Percentiles rank a stretch among this genome's conserved stretches.
phyloP scores from a whole-genome alignment of 2,113 vertebrate species.

The Anoplopoma fimbria region DNA sequence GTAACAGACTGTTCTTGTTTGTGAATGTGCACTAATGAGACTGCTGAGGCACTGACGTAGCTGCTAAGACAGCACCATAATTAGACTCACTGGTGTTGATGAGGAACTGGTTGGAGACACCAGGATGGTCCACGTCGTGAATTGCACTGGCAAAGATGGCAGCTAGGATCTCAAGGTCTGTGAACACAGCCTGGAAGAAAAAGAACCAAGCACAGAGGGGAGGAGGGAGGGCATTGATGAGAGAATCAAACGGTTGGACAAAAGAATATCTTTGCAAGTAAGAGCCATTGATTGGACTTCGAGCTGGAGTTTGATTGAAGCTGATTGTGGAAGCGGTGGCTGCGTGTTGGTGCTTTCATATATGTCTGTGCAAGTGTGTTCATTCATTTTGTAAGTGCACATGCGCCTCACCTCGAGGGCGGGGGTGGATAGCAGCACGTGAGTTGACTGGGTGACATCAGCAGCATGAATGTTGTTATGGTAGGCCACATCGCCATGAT shows the following conservation, averaged over 20 bases:
- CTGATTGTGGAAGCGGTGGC: slow-evolving; percentile 49
- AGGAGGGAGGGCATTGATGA: slow-evolving; percentile 29
- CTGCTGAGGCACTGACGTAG: slow-evolving; percentile 43
- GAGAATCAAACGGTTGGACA: slow-evolving; percentile 37
- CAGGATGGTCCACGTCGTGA: slow-evolving; percentile 98
- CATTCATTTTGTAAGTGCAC: background rate
- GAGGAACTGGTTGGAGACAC: slow-evolving; percentile 99
- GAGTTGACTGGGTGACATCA: slow-evolving; percentile 97
- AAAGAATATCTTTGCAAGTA: slow-evolving; percentile 58
- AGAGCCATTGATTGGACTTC: slow-evolving; percentile 62
- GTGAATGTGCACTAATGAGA: slow-evolving; percentile 26
- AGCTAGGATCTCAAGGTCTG: slow-evolving; percentile 98
- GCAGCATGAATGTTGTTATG: slow-evolving; percentile 99
- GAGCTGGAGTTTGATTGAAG: slow-evolving; percentile 65
- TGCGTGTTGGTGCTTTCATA: background rate
- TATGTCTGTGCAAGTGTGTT: background rate
- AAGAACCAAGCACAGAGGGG: slow-evolving; percentile 38
- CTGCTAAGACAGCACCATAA: slow-evolving; percentile 25
- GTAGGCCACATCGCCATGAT: slow-evolving; percentile 96
- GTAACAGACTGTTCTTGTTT: slow-evolving; percentile 3
- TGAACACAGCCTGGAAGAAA: slow-evolving; percentile 93
- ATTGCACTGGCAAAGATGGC: slow-evolving; percentile 99
- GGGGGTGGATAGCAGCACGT: slow-evolving; percentile 96
- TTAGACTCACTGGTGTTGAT: slow-evolving; percentile 97
- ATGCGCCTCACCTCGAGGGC: slow-evolving; percentile 91